Base-by-base conservation (phyloP, 2,113 vertebrate genomes). In the Meleagris gallopavo region DNA sequence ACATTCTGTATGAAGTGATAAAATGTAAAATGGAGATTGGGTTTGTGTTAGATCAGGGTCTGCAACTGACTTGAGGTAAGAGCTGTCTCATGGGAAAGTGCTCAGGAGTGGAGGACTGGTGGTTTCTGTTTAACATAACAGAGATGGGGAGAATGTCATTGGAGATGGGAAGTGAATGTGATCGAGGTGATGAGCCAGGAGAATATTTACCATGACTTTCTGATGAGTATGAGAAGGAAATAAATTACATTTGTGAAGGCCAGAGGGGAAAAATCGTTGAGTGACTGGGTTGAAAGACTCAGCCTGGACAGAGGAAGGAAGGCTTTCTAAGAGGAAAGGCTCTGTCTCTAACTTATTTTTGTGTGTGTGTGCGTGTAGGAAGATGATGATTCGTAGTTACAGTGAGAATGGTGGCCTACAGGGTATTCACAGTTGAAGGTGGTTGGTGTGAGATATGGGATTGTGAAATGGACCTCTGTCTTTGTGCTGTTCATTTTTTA, bases 41-140 rank as follows among this genome's bases (percentile, higher is more conserved):
- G 15, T 87, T 89, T 92, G 27, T 90, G 57, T 67, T 30, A 74
- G 61, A 71, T 78, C 41, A 62, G 65, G 57, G 32, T 3, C 70
- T 58, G 45, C 45, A 67, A 58, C 30, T 85, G 71, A 55, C 0
- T 1, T 60, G 30, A 64, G 25, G 16, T 45, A 60, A n/a, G 71
- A 43, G 15, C 17, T 78, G 41, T 8, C 32, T 66, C 32, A 22
- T 50, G 24, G 27, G 22, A 48, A 29, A 45, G 30, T 13, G 58
- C 83, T 60, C 22, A 16, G 19, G 46, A 43, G 38, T 88, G 17
- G 3, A 66, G 15, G 1, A 45, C 19, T 13, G 13, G 9, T 60
- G 64, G 27, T 29, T 86, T 83, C 46, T 50, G 38, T 13, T 38
- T 65, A 13, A 32, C 27, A n/a, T 8, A 21, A 13, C 6, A 54